Base-by-base conservation (phyloP, 2,888 invertebrate species). In the Antitype chi region DNA sequence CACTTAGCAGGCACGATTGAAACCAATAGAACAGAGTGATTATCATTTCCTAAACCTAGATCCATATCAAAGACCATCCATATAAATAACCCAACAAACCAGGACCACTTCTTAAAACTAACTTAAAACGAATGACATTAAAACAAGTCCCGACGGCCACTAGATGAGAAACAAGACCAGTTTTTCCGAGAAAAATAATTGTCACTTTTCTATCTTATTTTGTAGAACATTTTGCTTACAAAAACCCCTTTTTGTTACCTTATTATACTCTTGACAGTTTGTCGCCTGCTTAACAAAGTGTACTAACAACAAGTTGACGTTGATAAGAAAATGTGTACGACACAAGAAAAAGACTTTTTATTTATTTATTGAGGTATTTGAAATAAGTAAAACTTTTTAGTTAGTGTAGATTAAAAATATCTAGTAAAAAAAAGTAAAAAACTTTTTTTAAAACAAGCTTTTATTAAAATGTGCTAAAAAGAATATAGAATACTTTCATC, bases 261-360 rank as follows among this genome's bases (percentile, higher is more conserved):
- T 77, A 72, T 82, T 82, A 77, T 53, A 71, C 70, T 69, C 63
- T 28, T 76, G 82, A 82, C 85, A 85, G 82, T 82, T 85, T 82
- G 66, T 74, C 60, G 43, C 71, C 67, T 38, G 72, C 53, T 59
- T 25, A 70, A 71, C 70, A 62, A 76, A 79, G 72, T 73, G 73
- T 62, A 68, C 43, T 71, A 84, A 77, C 63, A 74, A 83, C 63
- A 74, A 83, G 62, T 73, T 74, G 72, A 55, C 62, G 38, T 4
- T 59, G 73, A 76, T 72, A 80, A 53, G 59, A 74, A 71, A 70
- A 70, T 71, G 15, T 60, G 28, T 11, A 52, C 43, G 15, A 25
- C n/a, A 0, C 8, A 70, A 66, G 49, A 32, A 25, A 73, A 67
- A 23, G 55, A 23, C 6, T 62, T 68, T 62, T 74, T 63, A 38